Evolutionary conservation across 2,797 vertebrate genomes (phyloP).

Genomic region (Acipenser transmontanus): DNA sequence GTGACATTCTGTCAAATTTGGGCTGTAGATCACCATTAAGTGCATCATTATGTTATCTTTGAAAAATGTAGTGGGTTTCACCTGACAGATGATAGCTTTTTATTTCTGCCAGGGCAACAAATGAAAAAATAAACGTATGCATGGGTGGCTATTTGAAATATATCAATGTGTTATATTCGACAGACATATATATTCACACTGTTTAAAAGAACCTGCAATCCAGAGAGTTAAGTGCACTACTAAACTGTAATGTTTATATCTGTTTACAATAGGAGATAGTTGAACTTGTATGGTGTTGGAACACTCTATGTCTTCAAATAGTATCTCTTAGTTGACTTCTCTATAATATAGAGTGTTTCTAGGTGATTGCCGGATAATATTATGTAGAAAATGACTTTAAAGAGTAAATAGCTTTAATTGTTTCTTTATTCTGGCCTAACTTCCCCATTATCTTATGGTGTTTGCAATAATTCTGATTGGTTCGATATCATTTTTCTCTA

Average conservation of each 20-base stretch:
- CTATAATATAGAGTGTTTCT: no score
- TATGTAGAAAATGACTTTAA: no score
- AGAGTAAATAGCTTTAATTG: no score
- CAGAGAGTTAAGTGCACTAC: neutral
- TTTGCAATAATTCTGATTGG: no score
- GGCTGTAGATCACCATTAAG: slow-evolving; percentile 38
- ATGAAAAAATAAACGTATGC: slow-evolving; percentile 26
- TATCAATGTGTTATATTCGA: slow-evolving; percentile 35
- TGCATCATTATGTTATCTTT: slow-evolving; percentile 44
- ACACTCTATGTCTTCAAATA: no score
- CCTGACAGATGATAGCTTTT: slow-evolving; percentile 39
- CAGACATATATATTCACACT: slow-evolving; percentile 30
- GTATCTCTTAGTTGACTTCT: no score
- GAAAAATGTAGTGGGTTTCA: slow-evolving; percentile 42
- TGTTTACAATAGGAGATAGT: neutral
- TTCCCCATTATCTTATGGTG: no score
- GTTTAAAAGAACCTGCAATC: slow-evolving; percentile 33
- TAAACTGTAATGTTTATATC: neutral
- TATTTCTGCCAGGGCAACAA: slow-evolving; percentile 21
- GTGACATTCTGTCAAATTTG: slow-evolving; percentile 33
- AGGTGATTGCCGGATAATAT: no score
- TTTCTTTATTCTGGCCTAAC: no score
- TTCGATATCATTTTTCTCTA: no score
- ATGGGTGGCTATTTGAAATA: slow-evolving; percentile 19
- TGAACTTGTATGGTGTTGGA: no score